These are phyloP conservation scores for Apeira syringaria DNA, from an alignment of 2,888 invertebrate species.

Conservation along the genomic window DNA sequence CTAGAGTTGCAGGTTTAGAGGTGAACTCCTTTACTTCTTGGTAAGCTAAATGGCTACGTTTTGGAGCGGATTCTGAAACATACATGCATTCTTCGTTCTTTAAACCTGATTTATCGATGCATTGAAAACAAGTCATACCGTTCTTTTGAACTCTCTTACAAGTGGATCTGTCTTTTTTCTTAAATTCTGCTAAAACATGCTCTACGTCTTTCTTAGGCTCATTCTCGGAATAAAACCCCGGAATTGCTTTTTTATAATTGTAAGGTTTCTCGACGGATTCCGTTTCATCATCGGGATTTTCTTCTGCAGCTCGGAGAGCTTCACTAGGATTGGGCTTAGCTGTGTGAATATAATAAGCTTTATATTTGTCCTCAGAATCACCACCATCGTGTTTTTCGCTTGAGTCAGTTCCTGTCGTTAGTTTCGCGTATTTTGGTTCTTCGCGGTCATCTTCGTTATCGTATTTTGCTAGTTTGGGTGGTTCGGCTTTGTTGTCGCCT, in stretches of 20 bases:
- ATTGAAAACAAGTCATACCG: conserved; percentile 90
- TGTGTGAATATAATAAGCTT: conserved; percentile 65
- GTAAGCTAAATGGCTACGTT: conserved; percentile 86
- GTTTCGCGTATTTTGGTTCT: conserved; percentile 51
- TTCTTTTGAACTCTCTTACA: conserved; percentile 89
- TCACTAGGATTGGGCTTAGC: conserved; percentile 68
- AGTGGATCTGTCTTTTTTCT: conserved; percentile 87
- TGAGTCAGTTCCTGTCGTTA: conserved; percentile 45
- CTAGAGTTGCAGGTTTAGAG: conserved; percentile 67
- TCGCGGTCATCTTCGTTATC: conserved; percentile 51
- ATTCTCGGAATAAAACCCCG: conserved; percentile 78
- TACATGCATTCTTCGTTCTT: conserved; percentile 92
- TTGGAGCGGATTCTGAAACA: conserved; percentile 87
- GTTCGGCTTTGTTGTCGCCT: conserved; percentile 61
- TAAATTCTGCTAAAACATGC: conserved; percentile 88
- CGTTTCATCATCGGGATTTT: conserved; percentile 61
- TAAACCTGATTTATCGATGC: conserved; percentile 86
- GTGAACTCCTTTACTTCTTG: conserved; percentile 86
- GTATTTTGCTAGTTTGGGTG: conserved; percentile 61
- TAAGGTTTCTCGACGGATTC: conserved; percentile 61
- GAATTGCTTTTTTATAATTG: conserved; percentile 73
- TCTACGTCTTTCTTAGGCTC: conserved; percentile 87
- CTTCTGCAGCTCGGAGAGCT: conserved; percentile 52
- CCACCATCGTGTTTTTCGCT: conserved; percentile 45
- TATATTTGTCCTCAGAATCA: conserved; percentile 63